Conservation (phyloP, 2,113 vertebrate species). For the Trochalopteron elliotii region DNA sequence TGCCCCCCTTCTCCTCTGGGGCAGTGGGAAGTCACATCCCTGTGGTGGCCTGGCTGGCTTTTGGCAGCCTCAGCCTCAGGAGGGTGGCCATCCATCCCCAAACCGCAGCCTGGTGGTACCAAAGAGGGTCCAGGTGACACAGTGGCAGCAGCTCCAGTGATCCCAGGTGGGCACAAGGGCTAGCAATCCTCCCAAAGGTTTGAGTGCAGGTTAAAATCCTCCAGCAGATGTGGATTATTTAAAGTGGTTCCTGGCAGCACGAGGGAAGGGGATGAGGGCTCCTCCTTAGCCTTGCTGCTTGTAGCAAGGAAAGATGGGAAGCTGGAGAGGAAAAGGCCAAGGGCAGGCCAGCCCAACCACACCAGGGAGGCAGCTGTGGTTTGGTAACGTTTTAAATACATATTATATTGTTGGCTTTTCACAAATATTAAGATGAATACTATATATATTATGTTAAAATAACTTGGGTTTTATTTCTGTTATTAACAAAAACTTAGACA, state of each 20-base stretch:
- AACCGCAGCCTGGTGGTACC: neutral
- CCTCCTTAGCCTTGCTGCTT: neutral
- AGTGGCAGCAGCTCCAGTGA: neutral
- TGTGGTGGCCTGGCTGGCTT: neutral
- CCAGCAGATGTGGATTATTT: neutral
- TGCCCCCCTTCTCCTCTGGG: neutral
- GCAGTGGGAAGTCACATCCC: neutral
- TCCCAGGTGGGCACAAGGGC: neutral
- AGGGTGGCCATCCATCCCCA: neutral
- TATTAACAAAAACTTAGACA: neutral
- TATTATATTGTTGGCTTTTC: neutral
- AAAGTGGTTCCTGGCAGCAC: neutral
- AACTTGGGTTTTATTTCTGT: neutral
- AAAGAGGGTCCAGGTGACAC: neutral
- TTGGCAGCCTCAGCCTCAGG: accelerated
- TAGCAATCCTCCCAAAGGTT: neutral
- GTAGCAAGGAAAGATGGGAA: neutral
- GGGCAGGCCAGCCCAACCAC: neutral
- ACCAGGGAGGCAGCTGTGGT: neutral
- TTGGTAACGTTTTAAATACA: neutral
- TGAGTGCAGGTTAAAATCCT: neutral
- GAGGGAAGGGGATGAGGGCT: neutral
- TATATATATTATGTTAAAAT: neutral
- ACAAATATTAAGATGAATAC: neutral
- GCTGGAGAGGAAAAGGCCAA: neutral